phyloP scores from a whole-genome alignment of 2,113 vertebrate genomes.

The Thomomys bottae region DNA sequence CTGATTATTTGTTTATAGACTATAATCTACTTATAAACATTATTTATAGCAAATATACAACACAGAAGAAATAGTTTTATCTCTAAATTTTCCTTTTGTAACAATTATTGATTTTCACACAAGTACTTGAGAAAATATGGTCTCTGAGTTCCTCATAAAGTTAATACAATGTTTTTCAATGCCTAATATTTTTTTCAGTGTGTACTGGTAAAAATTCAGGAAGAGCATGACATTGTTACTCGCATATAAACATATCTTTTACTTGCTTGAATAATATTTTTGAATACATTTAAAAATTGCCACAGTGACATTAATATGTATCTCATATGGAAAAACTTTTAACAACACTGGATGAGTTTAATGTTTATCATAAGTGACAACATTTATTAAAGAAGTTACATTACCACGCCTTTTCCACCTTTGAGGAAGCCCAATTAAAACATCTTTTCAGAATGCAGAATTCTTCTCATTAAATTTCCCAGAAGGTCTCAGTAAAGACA shows the following conservation, averaged over 20 bases:
- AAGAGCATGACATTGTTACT: too few relatives aligned
- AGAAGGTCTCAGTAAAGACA: constrained; percentile 62
- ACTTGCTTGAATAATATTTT: not conserved
- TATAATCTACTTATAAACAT: too few relatives aligned
- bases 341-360: not conserved
- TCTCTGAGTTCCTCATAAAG: too few relatives aligned
- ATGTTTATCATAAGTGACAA: not conserved
- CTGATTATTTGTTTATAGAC: too few relatives aligned
- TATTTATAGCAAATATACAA: too few relatives aligned
- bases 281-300: not conserved
- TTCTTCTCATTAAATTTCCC: constrained; percentile 44
- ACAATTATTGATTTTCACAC: too few relatives aligned
- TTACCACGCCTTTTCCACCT: not conserved
- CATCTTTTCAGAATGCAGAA: constrained; percentile 36
- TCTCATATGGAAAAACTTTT: not conserved
- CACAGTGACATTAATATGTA: not conserved
- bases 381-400: not conserved
- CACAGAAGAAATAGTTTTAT: too few relatives aligned
- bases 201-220: too few relatives aligned
- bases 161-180: too few relatives aligned
- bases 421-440: constrained; percentile 53
- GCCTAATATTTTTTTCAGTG: too few relatives aligned
- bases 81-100: too few relatives aligned
- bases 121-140: too few relatives aligned
- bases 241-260: not conserved